Conservation (phyloP, 2,888 invertebrate species). For the Ectobius pallidus region DNA sequence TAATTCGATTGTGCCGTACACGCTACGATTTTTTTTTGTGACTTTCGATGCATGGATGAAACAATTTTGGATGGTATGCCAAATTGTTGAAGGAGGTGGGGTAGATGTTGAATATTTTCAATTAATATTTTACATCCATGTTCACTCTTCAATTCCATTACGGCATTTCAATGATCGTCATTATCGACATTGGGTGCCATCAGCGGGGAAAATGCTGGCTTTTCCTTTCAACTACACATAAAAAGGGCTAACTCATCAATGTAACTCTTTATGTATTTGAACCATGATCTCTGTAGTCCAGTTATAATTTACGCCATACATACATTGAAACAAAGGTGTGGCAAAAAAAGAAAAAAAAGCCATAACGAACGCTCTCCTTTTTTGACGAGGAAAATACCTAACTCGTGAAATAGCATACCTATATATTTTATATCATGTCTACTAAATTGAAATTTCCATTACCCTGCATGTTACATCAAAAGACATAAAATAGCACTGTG, state of each 20-base stretch:
- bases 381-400: neutral
- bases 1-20: neutral
- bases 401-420: neutral
- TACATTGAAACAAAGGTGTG: slow-evolving; percentile 16
- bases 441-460: slow-evolving; percentile 39
- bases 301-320: slow-evolving; percentile 1
- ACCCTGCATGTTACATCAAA: slow-evolving; percentile 37
- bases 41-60: neutral
- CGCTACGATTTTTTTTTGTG: neutral
- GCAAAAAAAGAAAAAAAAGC: slow-evolving; percentile 15
- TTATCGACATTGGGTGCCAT: slow-evolving; percentile 11
- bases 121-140: slow-evolving; percentile 19
- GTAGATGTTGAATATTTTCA: too few relatives aligned
- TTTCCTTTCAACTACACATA: slow-evolving; percentile 14
- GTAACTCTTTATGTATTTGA: neutral
- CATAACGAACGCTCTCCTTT: slow-evolving; percentile 11
- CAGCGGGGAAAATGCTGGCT: slow-evolving; percentile 1
- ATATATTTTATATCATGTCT: slow-evolving; percentile 13
- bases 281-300: slow-evolving; percentile 5
- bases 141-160: slow-evolving; percentile 18
- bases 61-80: neutral
- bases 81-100: slow-evolving; percentile 1
- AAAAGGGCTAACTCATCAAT: slow-evolving; percentile 6
- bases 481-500: slow-evolving; percentile 34
- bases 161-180: neutral